These are phyloP conservation scores for Rhyacichthys aspro DNA, from an alignment of 2,797 vertebrate genomes.

Conservation along the genomic window DNA sequence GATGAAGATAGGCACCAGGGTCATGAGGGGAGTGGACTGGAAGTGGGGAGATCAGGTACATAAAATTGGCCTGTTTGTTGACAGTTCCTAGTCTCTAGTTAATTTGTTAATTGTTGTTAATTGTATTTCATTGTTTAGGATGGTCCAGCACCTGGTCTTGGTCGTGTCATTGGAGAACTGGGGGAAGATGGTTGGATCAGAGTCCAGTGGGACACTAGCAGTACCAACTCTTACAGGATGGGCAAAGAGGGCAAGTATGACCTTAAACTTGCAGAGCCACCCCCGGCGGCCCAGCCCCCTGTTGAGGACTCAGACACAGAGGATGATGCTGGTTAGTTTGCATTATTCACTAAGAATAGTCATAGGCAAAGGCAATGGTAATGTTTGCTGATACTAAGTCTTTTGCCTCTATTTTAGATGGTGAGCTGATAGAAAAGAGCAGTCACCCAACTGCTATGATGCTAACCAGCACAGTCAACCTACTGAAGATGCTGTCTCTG, in stretches of 20 bases:
- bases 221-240: slow-evolving; percentile 99
- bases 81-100: too few species aligned
- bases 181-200: slow-evolving; percentile 98
- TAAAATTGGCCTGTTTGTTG: neutral
- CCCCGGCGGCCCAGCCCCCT: slow-evolving; percentile 84
- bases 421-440: slow-evolving; percentile 88
- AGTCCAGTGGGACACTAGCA: slow-evolving; percentile 98
- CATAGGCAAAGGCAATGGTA: neutral
- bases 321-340: slow-evolving; percentile 88
- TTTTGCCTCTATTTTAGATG: slow-evolving; percentile 77
- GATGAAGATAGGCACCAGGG: slow-evolving; percentile 99
- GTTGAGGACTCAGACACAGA: slow-evolving; percentile 95
- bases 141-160: slow-evolving; percentile 93
- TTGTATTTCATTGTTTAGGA: slow-evolving; percentile 73
- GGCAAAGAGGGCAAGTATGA: slow-evolving; percentile 99
- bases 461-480: slow-evolving; percentile 93
- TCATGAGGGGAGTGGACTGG: slow-evolving; percentile 98
- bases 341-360: too few species aligned
- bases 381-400: neutral
- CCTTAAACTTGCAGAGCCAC: slow-evolving; percentile 93
- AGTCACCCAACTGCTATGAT: slow-evolving; percentile 94
- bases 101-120: too few species aligned
- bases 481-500: slow-evolving; percentile 92
- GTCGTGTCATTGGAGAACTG: slow-evolving; percentile 94
- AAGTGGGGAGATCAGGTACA: slow-evolving; percentile 99